These are phyloP conservation scores for Hoplodrina blanda DNA, from an alignment of 2,888 invertebrate genomes.

Conservation along the genomic window DNA sequence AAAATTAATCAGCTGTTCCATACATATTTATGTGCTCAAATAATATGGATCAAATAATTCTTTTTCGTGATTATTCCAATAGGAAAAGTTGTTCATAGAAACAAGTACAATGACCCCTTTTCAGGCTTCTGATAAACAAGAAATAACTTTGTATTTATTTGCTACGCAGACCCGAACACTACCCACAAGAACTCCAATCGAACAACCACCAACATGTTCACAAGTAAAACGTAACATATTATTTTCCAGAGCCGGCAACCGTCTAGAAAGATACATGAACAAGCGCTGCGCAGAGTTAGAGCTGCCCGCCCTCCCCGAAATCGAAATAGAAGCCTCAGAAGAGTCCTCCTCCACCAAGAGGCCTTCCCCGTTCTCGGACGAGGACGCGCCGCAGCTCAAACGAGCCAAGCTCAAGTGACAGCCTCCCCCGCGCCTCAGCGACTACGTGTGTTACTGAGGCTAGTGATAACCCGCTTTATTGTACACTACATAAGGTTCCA, in stretches of 20 bases:
- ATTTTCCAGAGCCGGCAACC: slow-evolving; percentile 92
- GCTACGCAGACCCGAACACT: background rate
- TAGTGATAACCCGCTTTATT: slow-evolving; percentile 34
- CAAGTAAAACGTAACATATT: background rate
- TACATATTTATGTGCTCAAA: too few species aligned
- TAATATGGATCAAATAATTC: too few species aligned
- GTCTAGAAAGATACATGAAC: slow-evolving; percentile 93
- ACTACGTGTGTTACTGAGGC: slow-evolving; percentile 77
- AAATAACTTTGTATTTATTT: background rate
- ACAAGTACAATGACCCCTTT: too few species aligned
- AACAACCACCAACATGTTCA: background rate
- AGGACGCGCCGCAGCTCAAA: slow-evolving; percentile 71
- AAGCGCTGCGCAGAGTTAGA: slow-evolving; percentile 93
- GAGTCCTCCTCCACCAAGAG: slow-evolving; percentile 54
- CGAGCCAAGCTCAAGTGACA: slow-evolving; percentile 80
- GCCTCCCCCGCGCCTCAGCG: slow-evolving; percentile 65
- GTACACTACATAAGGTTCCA: slow-evolving; percentile 36
- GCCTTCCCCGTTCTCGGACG: slow-evolving; percentile 56
- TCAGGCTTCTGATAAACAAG: too few species aligned
- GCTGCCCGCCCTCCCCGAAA: slow-evolving; percentile 87
- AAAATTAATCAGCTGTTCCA: too few species aligned
- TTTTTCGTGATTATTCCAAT: too few species aligned
- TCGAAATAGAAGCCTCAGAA: slow-evolving; percentile 71
- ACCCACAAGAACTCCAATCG: background rate
- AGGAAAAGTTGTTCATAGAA: too few species aligned